These are phyloP conservation scores for Sisor rabdophorus DNA, from an alignment of 2,113 vertebrate species.

Conservation along the genomic window DNA sequence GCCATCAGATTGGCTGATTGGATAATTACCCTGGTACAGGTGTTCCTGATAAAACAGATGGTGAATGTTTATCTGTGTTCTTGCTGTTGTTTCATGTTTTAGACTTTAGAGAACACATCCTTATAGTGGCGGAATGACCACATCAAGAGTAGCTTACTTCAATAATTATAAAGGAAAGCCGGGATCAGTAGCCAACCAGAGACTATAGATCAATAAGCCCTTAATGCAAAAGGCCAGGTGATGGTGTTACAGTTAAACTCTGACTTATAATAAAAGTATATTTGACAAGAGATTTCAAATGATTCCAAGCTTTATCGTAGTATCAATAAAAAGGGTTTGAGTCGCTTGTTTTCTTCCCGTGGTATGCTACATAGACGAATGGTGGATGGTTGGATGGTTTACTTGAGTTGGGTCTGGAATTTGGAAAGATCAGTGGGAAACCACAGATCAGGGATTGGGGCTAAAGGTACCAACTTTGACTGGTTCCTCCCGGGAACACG, in stretches of 20 bases:
- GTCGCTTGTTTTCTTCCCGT: background rate
- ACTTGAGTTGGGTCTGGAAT: slow-evolving; percentile 33
- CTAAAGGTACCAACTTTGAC: slow-evolving; percentile 33
- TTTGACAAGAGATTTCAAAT: background rate
- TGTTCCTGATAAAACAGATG: slow-evolving; percentile 15
- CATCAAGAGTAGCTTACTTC: slow-evolving; percentile 71
- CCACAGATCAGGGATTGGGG: slow-evolving; percentile 30
- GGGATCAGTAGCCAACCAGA: slow-evolving; percentile 50
- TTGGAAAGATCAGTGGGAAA: slow-evolving; percentile 27
- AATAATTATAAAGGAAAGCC: slow-evolving; percentile 59
- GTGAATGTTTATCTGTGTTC: background rate
- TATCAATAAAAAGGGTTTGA: background rate
- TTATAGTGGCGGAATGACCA: slow-evolving; percentile 51
- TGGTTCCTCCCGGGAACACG: slow-evolving; percentile 44
- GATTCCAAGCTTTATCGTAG: background rate
- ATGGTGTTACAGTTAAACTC: slow-evolving; percentile 23
- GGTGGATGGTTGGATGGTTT: too few species aligned
- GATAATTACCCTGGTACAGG: slow-evolving; percentile 10
- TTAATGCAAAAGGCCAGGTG: slow-evolving; percentile 46
- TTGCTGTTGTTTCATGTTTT: slow-evolving; percentile 24
- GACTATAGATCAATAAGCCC: slow-evolving; percentile 52
- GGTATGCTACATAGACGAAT: slow-evolving; percentile 11
- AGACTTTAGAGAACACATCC: slow-evolving; percentile 46
- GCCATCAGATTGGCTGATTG: slow-evolving; percentile 5
- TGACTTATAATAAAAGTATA: slow-evolving; percentile 4